Conservation (phyloP, 2,797 vertebrate species). For the Diglossa cyanea region DNA sequence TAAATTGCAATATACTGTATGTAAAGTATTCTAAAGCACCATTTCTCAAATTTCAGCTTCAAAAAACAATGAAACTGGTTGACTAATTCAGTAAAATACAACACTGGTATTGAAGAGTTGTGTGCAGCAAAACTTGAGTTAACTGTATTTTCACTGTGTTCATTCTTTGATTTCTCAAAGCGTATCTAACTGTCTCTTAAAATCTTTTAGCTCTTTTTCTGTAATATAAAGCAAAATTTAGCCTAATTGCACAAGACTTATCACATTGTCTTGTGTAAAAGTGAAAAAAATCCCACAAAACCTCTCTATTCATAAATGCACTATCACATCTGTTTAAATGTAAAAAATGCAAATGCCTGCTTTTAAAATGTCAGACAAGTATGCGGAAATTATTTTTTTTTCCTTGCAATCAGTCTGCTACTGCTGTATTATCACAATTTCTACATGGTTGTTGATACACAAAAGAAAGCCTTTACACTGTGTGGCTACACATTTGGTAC, state of each 20-base stretch:
- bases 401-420: neutral
- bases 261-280: neutral
- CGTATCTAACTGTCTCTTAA: constrained; percentile 36
- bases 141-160: constrained; percentile 9
- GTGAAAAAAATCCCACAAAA: neutral
- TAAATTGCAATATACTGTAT: constrained; percentile 52
- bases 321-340: neutral
- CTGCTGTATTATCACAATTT: neutral
- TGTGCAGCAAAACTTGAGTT: constrained; percentile 13
- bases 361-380: neutral
- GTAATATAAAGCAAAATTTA: neutral
- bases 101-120: neutral
- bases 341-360: neutral
- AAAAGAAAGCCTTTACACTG: neutral
- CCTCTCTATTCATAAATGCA: neutral
- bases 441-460: neutral
- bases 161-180: constrained; percentile 9
- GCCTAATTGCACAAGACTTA: neutral
- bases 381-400: neutral
- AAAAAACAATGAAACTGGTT: neutral
- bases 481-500: neutral
- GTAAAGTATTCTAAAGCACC: neutral
- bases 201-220: constrained; percentile 27
- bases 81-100: constrained; percentile 41
- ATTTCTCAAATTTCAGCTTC: constrained; percentile 33